A percentile compares a stretch with the other conserved stretches of the same genome.
phyloP scores from a whole-genome alignment of 2,888 invertebrate genomes.

The Gortyna flavago region DNA sequence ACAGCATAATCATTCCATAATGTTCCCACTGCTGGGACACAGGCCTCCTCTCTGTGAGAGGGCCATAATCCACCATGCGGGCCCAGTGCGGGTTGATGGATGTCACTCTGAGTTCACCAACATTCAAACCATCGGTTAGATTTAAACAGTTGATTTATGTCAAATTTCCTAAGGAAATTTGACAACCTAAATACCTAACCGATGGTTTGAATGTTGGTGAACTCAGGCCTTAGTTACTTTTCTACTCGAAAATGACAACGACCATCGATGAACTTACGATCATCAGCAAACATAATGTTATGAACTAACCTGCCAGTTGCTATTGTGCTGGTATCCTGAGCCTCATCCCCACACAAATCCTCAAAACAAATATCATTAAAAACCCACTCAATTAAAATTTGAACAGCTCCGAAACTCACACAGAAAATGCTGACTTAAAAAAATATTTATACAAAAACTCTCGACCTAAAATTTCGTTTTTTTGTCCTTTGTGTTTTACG shows the following conservation, averaged over 20 bases:
- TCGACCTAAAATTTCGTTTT: conserved; percentile 13
- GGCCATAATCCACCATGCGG: not conserved
- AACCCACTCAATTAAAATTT: conserved; percentile 43
- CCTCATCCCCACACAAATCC: conserved; percentile 10
- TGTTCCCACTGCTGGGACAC: not conserved
- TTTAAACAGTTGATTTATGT: no score
- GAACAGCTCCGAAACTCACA: not conserved
- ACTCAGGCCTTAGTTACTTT: no score
- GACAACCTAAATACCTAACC: no score
- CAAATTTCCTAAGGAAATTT: no score
- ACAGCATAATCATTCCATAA: no score
- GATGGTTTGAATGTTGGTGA: no score
- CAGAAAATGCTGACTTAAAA: conserved; percentile 42
- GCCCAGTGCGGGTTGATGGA: not conserved
- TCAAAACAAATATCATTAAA: conserved; percentile 23
- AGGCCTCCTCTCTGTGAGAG: no score
- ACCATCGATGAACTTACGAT: not conserved
- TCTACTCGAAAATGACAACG: not conserved
- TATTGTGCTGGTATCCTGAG: not conserved
- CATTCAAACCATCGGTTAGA: no score
- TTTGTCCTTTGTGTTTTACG: conserved; percentile 45
- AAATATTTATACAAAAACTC: conserved; percentile 22
- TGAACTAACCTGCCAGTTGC: not conserved
- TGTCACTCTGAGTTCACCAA: no score
- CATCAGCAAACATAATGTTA: not conserved